Evolutionary conservation across 2,113 vertebrate genomes (phyloP).

Genomic region (Corythornis madagascariensis): DNA sequence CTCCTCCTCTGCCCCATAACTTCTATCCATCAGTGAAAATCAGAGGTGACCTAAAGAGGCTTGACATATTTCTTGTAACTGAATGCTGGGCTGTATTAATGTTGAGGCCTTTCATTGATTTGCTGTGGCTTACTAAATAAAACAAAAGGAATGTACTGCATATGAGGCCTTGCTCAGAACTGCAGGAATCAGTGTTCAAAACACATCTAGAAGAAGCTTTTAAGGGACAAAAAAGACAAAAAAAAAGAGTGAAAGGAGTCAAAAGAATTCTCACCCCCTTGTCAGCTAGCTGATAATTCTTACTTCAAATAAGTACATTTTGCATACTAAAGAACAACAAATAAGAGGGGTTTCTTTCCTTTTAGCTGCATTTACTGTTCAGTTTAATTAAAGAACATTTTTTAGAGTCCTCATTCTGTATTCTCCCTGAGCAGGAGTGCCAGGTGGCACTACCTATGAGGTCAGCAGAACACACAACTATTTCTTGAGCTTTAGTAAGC

Average conservation of each 20-base stretch:
- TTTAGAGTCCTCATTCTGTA: neutral
- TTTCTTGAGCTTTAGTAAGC: neutral
- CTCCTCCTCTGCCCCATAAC: neutral
- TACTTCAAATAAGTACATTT: neutral
- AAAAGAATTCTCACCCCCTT: neutral
- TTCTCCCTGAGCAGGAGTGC: neutral
- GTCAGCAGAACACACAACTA: neutral
- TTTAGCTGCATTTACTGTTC: neutral
- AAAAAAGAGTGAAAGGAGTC: neutral
- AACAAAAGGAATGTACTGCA: neutral
- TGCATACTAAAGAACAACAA: neutral
- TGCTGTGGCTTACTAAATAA: slow-evolving; percentile 10
- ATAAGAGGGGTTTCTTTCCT: neutral
- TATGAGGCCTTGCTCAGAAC: neutral
- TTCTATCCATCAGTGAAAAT: neutral
- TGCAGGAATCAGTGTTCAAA: neutral
- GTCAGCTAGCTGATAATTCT: neutral
- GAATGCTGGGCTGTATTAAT: neutral
- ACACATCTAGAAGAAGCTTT: neutral
- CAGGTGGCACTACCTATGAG: neutral
- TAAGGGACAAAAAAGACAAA: neutral
- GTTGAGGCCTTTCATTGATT: neutral
- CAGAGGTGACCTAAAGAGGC: neutral
- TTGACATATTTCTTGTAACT: neutral
- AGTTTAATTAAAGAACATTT: neutral